These are phyloP conservation scores for Brevimyrus niger DNA, from an alignment of 2,113 vertebrate species.

Conservation along the genomic window DNA sequence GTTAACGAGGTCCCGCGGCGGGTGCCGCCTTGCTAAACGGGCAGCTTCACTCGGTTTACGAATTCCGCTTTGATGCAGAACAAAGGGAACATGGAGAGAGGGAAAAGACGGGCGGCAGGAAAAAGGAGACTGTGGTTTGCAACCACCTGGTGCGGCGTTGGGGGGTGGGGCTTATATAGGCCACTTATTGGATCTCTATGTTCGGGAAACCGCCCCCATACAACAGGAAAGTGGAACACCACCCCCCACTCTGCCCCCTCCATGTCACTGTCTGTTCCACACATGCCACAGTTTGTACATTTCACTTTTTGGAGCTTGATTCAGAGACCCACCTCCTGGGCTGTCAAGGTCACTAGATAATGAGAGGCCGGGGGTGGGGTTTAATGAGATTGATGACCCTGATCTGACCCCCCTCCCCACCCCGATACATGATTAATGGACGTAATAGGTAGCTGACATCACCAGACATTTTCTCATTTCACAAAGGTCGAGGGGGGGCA, in stretches of 20 bases:
- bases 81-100: not conserved
- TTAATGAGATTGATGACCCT: slow-evolving; percentile 65
- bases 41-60: not conserved
- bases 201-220: not conserved
- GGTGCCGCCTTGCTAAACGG: not conserved
- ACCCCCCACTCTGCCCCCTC: not conserved
- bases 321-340: slow-evolving; percentile 53
- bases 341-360: slow-evolving; percentile 51
- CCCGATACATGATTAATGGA: slow-evolving; percentile 10
- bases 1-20: not conserved
- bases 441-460: slow-evolving; percentile 3
- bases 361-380: slow-evolving; percentile 14
- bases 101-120: not conserved
- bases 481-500: not conserved
- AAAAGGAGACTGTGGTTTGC: not conserved
- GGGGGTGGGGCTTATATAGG: slow-evolving; percentile 37
- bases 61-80: not conserved
- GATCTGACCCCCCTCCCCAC: slow-evolving; percentile 35
- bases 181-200: not conserved
- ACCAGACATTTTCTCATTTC: slow-evolving; percentile 13
- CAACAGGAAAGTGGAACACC: not conserved
- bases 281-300: not conserved
- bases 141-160: not conserved
- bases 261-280: not conserved
- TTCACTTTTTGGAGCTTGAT: slow-evolving; percentile 41